Conservation (phyloP, 2,797 vertebrate species). For the Stomatorhinus walkeri region DNA sequence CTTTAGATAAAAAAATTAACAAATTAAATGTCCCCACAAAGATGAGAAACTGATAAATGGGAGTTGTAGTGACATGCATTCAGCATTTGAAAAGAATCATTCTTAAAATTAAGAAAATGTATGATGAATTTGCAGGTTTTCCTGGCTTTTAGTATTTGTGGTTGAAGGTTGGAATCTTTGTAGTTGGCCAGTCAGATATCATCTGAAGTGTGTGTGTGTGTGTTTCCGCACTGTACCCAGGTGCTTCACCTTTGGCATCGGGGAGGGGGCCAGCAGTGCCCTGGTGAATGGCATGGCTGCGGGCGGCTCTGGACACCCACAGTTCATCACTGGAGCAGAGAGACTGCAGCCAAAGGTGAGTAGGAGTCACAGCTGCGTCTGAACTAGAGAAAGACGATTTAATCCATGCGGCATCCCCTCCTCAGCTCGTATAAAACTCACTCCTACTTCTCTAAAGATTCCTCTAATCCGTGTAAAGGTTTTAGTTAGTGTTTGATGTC, state of each 20-base stretch:
- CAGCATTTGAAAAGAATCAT: not conserved
- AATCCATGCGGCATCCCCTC: not conserved
- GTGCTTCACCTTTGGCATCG: conserved; percentile 80
- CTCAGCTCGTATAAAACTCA: not conserved
- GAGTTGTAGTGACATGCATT: conserved; percentile 12
- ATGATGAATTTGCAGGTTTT: not conserved
- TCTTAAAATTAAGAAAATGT: not conserved
- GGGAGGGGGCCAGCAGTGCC: conserved; percentile 72
- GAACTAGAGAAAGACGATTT: not conserved
- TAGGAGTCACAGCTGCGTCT: not conserved
- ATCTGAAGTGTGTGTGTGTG: not conserved
- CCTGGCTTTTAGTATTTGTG: not conserved
- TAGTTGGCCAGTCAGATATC: not conserved
- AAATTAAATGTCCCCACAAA: not conserved
- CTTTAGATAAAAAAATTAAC: not conserved
- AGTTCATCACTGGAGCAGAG: conserved; percentile 70
- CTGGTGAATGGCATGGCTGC: conserved; percentile 71
- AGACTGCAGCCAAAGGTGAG: conserved; percentile 74
- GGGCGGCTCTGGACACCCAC: conserved; percentile 59
- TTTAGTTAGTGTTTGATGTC: not conserved
- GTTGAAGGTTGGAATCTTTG: not conserved
- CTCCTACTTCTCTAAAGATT: not conserved
- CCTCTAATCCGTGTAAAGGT: not conserved
- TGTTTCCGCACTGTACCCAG: conserved; percentile 44
- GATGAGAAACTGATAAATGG: not conserved